A percentile compares a stretch with the other conserved stretches of the same genome.
Conservation (phyloP, 2,113 vertebrate genomes). For the Rynchops niger region DNA sequence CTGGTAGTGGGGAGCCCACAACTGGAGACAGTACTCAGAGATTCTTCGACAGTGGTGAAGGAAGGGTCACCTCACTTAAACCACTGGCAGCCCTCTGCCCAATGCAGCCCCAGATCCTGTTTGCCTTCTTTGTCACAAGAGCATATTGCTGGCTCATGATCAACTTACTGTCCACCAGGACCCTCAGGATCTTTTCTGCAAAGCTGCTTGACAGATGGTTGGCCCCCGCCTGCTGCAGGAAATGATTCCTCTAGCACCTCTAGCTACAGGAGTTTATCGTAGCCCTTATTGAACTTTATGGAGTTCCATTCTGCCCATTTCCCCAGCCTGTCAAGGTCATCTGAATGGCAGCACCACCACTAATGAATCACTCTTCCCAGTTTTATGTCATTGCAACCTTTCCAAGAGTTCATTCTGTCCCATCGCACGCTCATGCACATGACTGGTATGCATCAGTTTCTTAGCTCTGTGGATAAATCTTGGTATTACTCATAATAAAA, state of each 20-base stretch:
- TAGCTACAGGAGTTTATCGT: neutral
- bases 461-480: neutral
- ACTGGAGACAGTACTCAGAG: neutral
- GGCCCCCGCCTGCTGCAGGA: neutral
- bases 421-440: too few relatives aligned
- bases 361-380: neutral
- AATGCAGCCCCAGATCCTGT: neutral
- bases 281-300: neutral
- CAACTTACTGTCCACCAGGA: neutral
- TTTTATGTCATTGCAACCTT: neutral
- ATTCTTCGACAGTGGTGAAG: neutral
- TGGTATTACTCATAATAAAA: neutral
- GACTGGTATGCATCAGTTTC: neutral
- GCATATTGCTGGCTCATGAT: neutral
- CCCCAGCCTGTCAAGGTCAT: neutral
- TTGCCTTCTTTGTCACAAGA: neutral
- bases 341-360: neutral
- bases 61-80: neutral
- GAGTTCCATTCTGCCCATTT: neutral
- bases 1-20: neutral
- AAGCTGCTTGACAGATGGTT: neutral
- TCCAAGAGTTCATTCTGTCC: neutral
- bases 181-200: neutral
- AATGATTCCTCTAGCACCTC: neutral
- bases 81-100: neutral